Conservation (phyloP, 2,113 vertebrate species). For the Manacus vitellinus region DNA sequence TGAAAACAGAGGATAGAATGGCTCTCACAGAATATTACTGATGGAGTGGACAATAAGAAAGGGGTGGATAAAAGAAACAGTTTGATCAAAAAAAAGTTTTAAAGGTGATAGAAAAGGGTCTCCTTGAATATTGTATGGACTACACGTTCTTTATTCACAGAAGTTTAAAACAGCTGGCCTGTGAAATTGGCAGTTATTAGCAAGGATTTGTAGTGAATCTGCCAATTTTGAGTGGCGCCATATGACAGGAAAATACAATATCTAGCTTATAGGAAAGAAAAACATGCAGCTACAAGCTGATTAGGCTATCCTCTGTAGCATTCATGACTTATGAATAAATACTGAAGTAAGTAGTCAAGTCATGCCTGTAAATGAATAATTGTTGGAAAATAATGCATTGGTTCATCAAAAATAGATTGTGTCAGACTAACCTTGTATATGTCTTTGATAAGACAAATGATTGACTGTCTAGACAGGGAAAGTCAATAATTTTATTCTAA, state of each 20-base stretch:
- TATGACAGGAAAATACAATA: not conserved
- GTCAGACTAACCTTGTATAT: not conserved
- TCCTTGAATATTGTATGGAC: not conserved
- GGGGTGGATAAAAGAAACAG: not conserved
- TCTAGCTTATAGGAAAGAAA: not conserved
- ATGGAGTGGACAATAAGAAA: not conserved
- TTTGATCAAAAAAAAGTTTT: not conserved
- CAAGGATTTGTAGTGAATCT: not conserved
- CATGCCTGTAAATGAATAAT: not conserved
- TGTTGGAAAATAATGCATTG: not conserved
- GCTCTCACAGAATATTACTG: not conserved
- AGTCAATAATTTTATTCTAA: not conserved
- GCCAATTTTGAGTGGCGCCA: not conserved
- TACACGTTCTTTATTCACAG: not conserved
- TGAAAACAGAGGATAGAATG: not conserved
- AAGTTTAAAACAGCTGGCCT: not conserved
- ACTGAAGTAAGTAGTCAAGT: not conserved
- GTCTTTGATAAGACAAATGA: not conserved
- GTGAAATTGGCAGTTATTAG: not conserved
- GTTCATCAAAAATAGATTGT: not conserved
- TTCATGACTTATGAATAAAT: not conserved
- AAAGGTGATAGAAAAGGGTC: not conserved
- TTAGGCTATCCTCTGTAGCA: not conserved
- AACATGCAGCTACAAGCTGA: not conserved
- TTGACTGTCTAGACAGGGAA: not conserved